Conservation (phyloP, 2,888 invertebrate genomes). For the Mimachlamys varia region DNA sequence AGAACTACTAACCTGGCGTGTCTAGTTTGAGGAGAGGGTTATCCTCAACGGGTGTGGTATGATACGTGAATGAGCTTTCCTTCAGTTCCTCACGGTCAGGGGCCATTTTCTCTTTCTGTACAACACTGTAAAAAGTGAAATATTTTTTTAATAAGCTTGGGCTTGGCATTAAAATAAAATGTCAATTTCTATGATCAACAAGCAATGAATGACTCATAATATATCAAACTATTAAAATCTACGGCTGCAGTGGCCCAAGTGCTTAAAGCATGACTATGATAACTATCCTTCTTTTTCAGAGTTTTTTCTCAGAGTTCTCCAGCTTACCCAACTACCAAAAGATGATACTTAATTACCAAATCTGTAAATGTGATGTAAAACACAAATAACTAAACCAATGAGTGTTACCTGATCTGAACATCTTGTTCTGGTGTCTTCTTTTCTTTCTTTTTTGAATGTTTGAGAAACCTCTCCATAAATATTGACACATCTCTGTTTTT, state of each 20-base stretch:
- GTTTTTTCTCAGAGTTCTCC: no score
- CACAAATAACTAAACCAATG: slow-evolving; percentile 7
- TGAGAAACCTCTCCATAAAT: slow-evolving; percentile 88
- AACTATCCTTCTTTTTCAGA: no score
- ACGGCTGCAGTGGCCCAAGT: no score
- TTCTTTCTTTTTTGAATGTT: slow-evolving; percentile 84
- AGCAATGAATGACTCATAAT: no score
- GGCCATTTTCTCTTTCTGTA: slow-evolving; percentile 77
- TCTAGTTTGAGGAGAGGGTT: slow-evolving; percentile 62
- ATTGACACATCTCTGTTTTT: slow-evolving; percentile 84
- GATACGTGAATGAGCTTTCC: slow-evolving; percentile 74
- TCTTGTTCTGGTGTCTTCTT: slow-evolving; percentile 61
- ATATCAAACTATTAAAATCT: no score
- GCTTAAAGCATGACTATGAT: no score
- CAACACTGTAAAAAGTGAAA: slow-evolving; percentile 72
- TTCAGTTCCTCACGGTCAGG: slow-evolving; percentile 77
- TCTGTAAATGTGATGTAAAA: no score
- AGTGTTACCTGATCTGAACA: slow-evolving; percentile 84
- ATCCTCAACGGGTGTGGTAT: slow-evolving; percentile 69
- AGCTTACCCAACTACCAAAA: no score
- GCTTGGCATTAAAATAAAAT: neutral
- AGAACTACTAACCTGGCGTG: no score
- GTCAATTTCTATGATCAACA: neutral
- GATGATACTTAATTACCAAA: no score
- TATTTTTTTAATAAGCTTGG: neutral